phyloP scores from a whole-genome alignment of 2,113 vertebrate species.

The Aegithalos caudatus region DNA sequence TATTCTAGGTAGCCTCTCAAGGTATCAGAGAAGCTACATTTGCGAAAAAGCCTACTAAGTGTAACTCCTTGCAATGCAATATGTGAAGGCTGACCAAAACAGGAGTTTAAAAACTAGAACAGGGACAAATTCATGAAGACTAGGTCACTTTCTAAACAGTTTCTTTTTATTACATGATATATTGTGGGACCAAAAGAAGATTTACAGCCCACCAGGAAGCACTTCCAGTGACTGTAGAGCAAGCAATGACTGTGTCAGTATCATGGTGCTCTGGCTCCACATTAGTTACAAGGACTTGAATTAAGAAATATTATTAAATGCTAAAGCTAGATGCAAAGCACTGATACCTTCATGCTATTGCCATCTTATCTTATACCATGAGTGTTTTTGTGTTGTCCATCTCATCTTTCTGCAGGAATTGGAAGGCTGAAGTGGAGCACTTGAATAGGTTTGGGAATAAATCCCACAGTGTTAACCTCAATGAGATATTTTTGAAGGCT shows the following conservation, averaged over 20 bases:
- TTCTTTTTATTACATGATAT: neutral
- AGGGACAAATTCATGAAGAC: neutral
- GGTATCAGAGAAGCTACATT: neutral
- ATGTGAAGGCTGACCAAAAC: neutral
- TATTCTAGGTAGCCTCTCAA: neutral
- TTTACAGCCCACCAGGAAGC: neutral
- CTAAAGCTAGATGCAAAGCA: neutral
- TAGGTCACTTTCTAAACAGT: neutral
- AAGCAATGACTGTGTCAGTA: rapidly evolving
- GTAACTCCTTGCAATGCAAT: neutral
- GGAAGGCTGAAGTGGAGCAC: neutral
- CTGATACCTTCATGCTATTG: neutral
- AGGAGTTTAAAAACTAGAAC: neutral
- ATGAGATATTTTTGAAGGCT: neutral
- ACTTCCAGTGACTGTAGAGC: neutral
- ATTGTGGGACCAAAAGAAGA: neutral
- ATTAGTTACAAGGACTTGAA: neutral
- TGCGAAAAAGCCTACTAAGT: neutral
- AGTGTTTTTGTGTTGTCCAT: neutral
- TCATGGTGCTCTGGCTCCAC: neutral
- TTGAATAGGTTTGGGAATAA: neutral
- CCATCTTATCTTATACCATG: neutral
- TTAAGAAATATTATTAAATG: neutral
- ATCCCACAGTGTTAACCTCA: neutral
- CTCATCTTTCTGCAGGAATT: neutral